Conservation (phyloP, 2,113 vertebrate species). For the Propithecus coquereli region DNA sequence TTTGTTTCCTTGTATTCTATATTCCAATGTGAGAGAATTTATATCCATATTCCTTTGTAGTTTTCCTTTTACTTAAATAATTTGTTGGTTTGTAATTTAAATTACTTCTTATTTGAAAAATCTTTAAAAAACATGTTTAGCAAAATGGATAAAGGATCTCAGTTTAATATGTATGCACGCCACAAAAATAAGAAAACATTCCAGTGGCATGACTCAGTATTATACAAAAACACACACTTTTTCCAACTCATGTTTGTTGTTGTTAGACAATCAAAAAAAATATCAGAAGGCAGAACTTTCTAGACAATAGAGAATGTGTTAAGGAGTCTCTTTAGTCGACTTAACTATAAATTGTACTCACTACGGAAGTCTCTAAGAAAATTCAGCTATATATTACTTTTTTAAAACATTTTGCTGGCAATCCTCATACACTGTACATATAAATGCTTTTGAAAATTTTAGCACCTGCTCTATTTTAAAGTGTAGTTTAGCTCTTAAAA, state of each 20-base stretch:
- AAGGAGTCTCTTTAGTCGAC: not conserved
- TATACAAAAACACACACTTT: not conserved
- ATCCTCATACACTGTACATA: not conserved
- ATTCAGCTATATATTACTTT: not conserved
- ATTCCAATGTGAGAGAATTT: not conserved
- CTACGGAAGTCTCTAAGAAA: not conserved
- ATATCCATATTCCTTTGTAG: not conserved
- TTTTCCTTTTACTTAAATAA: constrained; percentile 11
- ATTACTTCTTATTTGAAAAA: not conserved
- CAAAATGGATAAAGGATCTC: not conserved
- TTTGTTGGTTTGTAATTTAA: not conserved
- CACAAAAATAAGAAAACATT: not conserved
- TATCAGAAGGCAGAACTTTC: not conserved
- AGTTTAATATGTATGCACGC: not conserved
- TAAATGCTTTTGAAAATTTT: not conserved
- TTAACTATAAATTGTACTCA: not conserved
- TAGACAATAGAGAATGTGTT: not conserved
- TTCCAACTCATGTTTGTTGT: not conserved
- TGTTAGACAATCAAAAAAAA: not conserved
- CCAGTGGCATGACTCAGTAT: not conserved
- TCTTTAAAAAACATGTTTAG: not conserved
- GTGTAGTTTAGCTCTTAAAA: not conserved
- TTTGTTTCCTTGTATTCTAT: not conserved
- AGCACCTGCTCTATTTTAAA: not conserved
- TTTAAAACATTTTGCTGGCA: not conserved